These are phyloP conservation scores for Phyllostomus discolor DNA, from an alignment of 2,113 vertebrate genomes.

Conservation along the genomic window DNA sequence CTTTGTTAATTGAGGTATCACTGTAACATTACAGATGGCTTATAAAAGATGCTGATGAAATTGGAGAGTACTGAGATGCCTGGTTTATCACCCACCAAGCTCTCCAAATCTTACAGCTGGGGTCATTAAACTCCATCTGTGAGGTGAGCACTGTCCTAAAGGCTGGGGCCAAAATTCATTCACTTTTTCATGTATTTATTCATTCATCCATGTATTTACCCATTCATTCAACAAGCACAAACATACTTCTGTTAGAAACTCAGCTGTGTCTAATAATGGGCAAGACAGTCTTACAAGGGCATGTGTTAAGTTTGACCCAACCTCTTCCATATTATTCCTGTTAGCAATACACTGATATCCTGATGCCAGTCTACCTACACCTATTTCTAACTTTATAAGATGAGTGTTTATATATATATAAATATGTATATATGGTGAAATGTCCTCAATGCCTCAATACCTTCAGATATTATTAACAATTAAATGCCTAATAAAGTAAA, in stretches of 20 bases:
- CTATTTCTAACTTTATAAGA: background rate
- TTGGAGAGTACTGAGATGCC: background rate
- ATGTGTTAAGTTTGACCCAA: background rate
- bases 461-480: background rate
- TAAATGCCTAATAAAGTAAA: background rate
- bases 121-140: background rate
- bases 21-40: conserved; percentile 50
- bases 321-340: background rate
- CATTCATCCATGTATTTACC: background rate
- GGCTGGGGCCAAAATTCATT: background rate
- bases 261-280: background rate
- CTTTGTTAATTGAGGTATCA: conserved; percentile 51
- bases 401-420: background rate
- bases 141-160: background rate
- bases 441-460: background rate
- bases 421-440: background rate
- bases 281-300: background rate
- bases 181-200: background rate
- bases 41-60: conserved; percentile 26
- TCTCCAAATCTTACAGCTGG: background rate
- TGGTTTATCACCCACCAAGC: background rate
- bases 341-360: background rate
- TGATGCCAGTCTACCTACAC: background rate
- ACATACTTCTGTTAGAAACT: background rate
- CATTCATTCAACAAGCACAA: background rate